Evolutionary conservation across 2,888 invertebrate genomes (phyloP).

Genomic region (Diplazon laetatorius): DNA sequence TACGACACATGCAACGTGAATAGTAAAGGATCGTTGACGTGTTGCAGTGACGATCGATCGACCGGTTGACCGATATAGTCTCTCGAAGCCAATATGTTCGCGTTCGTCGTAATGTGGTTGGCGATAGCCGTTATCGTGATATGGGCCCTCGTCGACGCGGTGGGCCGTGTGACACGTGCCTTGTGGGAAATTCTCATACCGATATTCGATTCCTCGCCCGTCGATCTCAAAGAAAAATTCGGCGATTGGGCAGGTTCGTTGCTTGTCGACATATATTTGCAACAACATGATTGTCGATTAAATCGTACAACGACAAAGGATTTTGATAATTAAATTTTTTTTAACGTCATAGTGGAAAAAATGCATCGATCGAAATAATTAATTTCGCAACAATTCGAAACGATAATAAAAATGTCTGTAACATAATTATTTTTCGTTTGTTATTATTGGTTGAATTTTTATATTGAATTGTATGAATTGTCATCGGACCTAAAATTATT

Average conservation of each 20-base stretch:
- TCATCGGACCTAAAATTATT: background rate
- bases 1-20: background rate
- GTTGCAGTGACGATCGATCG: background rate
- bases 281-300: too few species aligned
- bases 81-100: slow-evolving; percentile 69
- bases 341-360: too few species aligned
- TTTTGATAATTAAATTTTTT: too few species aligned
- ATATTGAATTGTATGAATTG: background rate
- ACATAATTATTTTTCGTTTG: too few species aligned
- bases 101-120: slow-evolving; percentile 73
- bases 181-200: slow-evolving; percentile 76
- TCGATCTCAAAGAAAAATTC: slow-evolving; percentile 84
- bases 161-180: slow-evolving; percentile 67
- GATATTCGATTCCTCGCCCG: slow-evolving; percentile 72
- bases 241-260: slow-evolving; percentile 94
- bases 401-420: too few species aligned
- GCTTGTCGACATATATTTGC: background rate
- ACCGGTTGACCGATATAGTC: background rate
- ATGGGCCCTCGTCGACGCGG: slow-evolving; percentile 73
- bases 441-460: too few species aligned
- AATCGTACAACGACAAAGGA: too few species aligned
- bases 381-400: too few species aligned
- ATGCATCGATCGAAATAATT: too few species aligned
- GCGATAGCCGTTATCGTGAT: slow-evolving; percentile 70
- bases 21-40: background rate